These are phyloP conservation scores for Caenorhabditis japonica DNA, from an alignment of 2,888 invertebrate genomes.

Conservation along the genomic window DNA sequence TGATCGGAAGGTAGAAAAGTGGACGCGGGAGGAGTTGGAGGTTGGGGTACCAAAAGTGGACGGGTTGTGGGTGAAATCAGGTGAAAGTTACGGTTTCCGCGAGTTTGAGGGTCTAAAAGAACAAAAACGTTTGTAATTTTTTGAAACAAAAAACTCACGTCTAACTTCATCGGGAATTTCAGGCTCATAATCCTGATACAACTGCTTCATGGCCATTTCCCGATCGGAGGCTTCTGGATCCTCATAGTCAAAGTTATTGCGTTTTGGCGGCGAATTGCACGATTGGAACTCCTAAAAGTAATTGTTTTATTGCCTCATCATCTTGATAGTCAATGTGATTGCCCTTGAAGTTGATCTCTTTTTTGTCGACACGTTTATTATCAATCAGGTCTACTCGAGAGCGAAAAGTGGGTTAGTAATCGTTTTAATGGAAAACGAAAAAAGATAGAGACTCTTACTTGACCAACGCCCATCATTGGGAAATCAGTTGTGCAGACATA, in stretches of 20 bases:
- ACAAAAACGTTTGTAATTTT: background rate
- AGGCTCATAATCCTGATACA: slow-evolving; percentile 73
- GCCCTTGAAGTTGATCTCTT: slow-evolving; percentile 16
- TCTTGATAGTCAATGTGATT: slow-evolving; percentile 1
- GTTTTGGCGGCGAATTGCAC: slow-evolving; percentile 52
- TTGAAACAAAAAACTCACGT: slow-evolving; percentile 9
- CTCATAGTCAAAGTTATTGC: slow-evolving; percentile 53
- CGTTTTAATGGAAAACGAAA: slow-evolving; percentile 25
- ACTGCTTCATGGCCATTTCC: slow-evolving; percentile 70
- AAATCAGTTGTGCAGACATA: background rate
- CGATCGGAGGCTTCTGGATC: slow-evolving; percentile 61
- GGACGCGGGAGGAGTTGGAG: slow-evolving; percentile 4
- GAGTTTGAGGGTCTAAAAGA: slow-evolving; percentile 12
- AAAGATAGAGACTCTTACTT: slow-evolving; percentile 16
- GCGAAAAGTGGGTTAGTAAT: slow-evolving; percentile 46
- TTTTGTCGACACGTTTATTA: slow-evolving; percentile 42
- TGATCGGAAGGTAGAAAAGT: too few species aligned
- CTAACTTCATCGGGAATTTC: slow-evolving; percentile 48
- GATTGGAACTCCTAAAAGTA: slow-evolving; percentile 65
- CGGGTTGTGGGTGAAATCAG: slow-evolving; percentile 22
- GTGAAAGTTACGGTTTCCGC: slow-evolving; percentile 38
- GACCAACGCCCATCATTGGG: slow-evolving; percentile 32
- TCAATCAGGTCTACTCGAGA: too few species aligned
- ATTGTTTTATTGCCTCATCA: slow-evolving; percentile 1
- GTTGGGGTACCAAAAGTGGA: background rate